Conservation (phyloP, 1,140 invertebrate species). For the Ceratina calcarata region DNA sequence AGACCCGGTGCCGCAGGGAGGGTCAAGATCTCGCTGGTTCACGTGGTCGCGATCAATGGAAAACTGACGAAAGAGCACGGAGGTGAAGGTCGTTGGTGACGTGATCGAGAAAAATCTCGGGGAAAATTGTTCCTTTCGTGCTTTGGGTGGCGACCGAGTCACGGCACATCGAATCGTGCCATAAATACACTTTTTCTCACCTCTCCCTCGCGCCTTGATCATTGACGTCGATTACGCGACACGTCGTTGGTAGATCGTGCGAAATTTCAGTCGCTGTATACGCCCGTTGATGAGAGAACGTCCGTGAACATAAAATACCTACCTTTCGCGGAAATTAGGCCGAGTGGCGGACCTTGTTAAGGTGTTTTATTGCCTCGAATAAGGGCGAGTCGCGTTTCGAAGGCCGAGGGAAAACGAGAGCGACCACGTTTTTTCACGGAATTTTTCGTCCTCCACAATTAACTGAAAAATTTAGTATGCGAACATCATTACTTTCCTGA, state of each 20-base stretch:
- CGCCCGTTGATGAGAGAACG: neutral
- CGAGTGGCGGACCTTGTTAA: constrained; percentile 41
- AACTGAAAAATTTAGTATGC: neutral
- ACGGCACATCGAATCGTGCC: neutral
- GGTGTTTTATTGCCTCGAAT: constrained; percentile 30
- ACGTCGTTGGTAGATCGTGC: neutral
- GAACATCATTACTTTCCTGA: no score
- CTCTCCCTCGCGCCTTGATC: neutral
- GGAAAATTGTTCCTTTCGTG: neutral
- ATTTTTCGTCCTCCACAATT: neutral
- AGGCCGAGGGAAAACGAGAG: neutral
- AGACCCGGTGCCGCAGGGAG: neutral
- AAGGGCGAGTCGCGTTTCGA: constrained; percentile 23
- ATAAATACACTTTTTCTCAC: constrained; percentile 2
- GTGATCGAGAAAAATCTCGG: constrained; percentile 20
- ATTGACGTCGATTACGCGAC: neutral
- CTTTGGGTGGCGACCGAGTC: no score
- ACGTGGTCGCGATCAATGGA: constrained; percentile 3
- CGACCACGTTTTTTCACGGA: neutral
- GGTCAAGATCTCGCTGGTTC: constrained; percentile 20
- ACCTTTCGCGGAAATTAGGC: constrained; percentile 42
- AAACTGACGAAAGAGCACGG: constrained; percentile 1
- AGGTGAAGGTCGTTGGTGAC: neutral
- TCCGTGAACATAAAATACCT: constrained; percentile 38
- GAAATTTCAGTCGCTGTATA: constrained; percentile 7